Conservation (phyloP, 1,140 invertebrate genomes). For the Varroa destructor region DNA sequence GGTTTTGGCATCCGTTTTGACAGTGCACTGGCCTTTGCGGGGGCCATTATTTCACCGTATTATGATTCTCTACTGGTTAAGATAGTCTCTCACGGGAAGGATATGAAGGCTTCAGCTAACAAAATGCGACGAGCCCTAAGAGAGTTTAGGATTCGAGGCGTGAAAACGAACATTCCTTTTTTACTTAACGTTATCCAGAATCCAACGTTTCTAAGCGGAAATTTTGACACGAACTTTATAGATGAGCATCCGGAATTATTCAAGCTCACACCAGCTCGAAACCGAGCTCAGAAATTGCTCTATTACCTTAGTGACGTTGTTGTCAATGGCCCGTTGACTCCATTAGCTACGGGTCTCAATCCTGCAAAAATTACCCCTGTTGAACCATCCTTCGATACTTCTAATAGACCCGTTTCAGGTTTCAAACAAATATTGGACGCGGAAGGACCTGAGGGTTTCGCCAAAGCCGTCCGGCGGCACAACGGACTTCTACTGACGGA, state of each 20-base stretch:
- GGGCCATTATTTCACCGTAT: conserved; percentile 26
- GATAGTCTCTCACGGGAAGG: conserved; percentile 27
- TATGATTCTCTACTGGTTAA: conserved; percentile 30
- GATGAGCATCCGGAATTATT: conserved; percentile 27
- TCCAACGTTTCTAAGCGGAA: conserved; percentile 15
- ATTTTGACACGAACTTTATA: conserved; percentile 29
- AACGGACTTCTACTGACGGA: conserved; percentile 87
- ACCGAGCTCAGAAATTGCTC: conserved; percentile 28
- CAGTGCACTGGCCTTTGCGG: conserved; percentile 6
- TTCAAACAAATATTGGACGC: conserved; percentile 67
- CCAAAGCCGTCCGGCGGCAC: conserved; percentile 74
- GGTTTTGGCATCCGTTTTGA: conserved; percentile 34
- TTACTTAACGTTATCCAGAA: conserved; percentile 23
- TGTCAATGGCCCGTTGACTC: conserved; percentile 50
- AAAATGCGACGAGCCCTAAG: conserved; percentile 27
- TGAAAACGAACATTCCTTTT: conserved; percentile 30
- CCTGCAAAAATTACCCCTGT: conserved; percentile 72
- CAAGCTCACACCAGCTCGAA: not conserved
- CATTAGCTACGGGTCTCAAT: conserved; percentile 71
- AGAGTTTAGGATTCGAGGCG: conserved; percentile 29
- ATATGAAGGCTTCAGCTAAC: conserved; percentile 18
- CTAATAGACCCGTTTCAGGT: conserved; percentile 51
- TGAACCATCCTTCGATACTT: conserved; percentile 50
- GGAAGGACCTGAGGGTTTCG: conserved; percentile 86
- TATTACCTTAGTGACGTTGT: conserved; percentile 28